These are phyloP conservation scores for Erynnis tages DNA, from an alignment of 2,888 invertebrate genomes.

Conservation along the genomic window DNA sequence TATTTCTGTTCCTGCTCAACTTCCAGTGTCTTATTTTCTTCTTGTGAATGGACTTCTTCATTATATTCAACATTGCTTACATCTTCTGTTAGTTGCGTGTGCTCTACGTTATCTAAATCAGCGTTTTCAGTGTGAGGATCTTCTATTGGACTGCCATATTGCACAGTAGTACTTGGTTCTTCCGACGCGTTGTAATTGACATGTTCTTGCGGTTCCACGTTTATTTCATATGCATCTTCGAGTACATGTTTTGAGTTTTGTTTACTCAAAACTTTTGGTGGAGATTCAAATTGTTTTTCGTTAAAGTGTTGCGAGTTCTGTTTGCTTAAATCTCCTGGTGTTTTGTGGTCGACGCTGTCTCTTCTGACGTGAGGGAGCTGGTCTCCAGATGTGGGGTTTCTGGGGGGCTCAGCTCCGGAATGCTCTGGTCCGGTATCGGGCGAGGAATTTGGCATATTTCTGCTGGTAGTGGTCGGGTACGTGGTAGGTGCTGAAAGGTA, in stretches of 20 bases:
- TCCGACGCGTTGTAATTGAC: not conserved
- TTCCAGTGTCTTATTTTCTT: conserved; percentile 42
- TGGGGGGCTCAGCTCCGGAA: conserved; percentile 70
- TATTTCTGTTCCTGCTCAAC: conserved; percentile 39
- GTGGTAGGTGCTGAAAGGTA: conserved; percentile 69
- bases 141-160: conserved; percentile 3
- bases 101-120: conserved; percentile 30
- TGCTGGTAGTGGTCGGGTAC: conserved; percentile 61
- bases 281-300: conserved; percentile 2
- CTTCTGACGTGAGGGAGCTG: conserved; percentile 43
- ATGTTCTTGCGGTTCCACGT: not conserved
- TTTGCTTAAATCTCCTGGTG: conserved; percentile 47
- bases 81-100: conserved; percentile 27
- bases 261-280: conserved; percentile 26
- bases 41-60: conserved; percentile 27
- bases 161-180: conserved; percentile 1
- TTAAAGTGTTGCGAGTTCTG: conserved; percentile 35
- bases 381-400: conserved; percentile 55
- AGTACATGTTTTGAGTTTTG: conserved; percentile 33
- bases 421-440: conserved; percentile 63
- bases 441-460: conserved; percentile 58
- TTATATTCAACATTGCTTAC: conserved; percentile 27
- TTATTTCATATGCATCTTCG: conserved; percentile 1
- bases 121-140: conserved; percentile 11
- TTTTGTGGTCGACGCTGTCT: conserved; percentile 45